phyloP scores from a whole-genome alignment of 2,797 vertebrate genomes.

The Anguilla marmorata region DNA sequence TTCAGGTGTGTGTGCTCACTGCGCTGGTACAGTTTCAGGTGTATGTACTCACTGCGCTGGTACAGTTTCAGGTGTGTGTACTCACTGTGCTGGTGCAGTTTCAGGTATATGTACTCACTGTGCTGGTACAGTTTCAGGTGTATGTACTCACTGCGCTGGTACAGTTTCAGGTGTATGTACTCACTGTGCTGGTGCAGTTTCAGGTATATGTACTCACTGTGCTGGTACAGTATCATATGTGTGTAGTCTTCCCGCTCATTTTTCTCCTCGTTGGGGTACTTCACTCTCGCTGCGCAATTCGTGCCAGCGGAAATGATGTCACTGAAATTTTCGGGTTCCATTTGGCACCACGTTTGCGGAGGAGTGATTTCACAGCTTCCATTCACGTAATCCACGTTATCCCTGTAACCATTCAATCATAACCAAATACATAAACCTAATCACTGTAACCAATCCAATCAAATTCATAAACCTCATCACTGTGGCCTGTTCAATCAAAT shows the following conservation, averaged over 20 bases:
- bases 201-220: no score
- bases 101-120: no score
- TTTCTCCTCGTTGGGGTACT: no score
- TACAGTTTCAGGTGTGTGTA: background rate
- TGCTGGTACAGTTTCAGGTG: background rate
- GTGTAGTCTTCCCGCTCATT: no score
- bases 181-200: background rate
- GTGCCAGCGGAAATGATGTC: conserved; percentile 25
- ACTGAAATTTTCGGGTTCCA: background rate
- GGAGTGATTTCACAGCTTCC: conserved; percentile 58
- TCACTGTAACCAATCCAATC: no score
- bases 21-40: no score
- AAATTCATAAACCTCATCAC: no score
- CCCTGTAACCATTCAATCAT: conserved; percentile 34
- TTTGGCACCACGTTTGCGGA: conserved; percentile 60
- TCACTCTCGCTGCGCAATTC: conserved; percentile 41
- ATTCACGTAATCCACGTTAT: accelerated
- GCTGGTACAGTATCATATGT: no score
- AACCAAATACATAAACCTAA: background rate
- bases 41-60: background rate
- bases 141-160: background rate
- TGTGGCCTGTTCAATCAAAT: no score
- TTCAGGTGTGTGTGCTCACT: no score
- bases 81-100: background rate
- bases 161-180: background rate